phyloP scores from a whole-genome alignment of 2,888 invertebrate species.

The Lobophora halterata region DNA sequence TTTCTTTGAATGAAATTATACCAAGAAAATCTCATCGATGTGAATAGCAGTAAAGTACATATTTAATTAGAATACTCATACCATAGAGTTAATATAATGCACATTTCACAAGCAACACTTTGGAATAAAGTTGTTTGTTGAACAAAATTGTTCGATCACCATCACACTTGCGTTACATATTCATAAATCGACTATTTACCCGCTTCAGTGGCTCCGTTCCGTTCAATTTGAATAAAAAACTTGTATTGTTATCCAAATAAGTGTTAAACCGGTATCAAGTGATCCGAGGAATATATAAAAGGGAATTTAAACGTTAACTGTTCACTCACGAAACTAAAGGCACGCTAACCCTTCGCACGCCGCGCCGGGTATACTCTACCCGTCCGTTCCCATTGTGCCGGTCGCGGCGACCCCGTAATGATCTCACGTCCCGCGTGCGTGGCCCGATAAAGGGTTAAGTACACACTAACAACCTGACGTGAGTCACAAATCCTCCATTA shows the following conservation, averaged over 20 bases:
- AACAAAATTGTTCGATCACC: conserved; percentile 21
- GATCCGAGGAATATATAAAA: conserved; percentile 28
- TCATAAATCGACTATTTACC: conserved; percentile 36
- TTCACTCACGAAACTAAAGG: conserved; percentile 30
- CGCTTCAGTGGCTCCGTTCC: conserved; percentile 44
- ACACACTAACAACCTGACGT: conserved; percentile 79
- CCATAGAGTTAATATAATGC: conserved; percentile 5
- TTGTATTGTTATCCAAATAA: conserved; percentile 48
- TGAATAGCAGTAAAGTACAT: too few species aligned
- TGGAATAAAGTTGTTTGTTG: conserved; percentile 17
- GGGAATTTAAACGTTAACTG: conserved; percentile 29
- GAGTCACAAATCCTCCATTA: conserved; percentile 80
- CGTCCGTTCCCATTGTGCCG: conserved; percentile 49
- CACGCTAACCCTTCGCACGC: conserved; percentile 26
- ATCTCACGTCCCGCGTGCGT: conserved; percentile 78
- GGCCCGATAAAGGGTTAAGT: conserved; percentile 80
- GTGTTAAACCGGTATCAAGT: conserved; percentile 32
- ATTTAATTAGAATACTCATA: too few species aligned
- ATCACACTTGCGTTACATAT: conserved; percentile 17
- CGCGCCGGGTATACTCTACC: conserved; percentile 12
- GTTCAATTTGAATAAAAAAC: conserved; percentile 41
- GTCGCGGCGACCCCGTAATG: conserved; percentile 67
- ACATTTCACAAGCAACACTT: conserved; percentile 14
- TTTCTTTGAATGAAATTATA: too few species aligned
- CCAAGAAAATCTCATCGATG: too few species aligned